phyloP scores from a whole-genome alignment of 2,797 vertebrate genomes.

The Pseudochromis fuscus region DNA sequence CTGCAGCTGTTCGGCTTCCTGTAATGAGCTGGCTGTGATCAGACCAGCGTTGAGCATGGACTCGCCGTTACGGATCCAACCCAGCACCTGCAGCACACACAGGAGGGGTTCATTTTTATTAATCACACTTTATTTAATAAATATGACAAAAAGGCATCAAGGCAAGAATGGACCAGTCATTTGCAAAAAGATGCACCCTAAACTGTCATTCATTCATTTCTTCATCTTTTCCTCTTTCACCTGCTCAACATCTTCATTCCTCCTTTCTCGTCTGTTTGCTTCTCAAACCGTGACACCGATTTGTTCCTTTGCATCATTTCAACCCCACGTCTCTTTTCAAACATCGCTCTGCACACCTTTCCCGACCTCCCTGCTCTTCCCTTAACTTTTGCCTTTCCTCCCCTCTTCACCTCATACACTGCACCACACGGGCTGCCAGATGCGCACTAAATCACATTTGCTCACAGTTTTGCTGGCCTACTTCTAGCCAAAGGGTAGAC shows the following conservation, averaged over 20 bases:
- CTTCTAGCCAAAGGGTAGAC: constrained; percentile 46
- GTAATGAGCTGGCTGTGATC: constrained; percentile 97
- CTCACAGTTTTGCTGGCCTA: constrained; percentile 36
- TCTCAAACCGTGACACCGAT: background rate
- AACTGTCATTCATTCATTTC: background rate
- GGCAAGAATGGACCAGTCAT: background rate
- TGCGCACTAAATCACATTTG: constrained; percentile 30
- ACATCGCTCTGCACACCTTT: constrained; percentile 10
- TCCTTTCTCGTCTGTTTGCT: constrained; percentile 2
- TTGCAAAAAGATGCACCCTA: background rate
- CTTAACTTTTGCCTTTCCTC: background rate
- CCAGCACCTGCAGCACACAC: constrained; percentile 89
- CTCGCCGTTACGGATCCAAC: constrained; percentile 99
- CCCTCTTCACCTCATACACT: background rate
- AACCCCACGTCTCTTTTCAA: background rate
- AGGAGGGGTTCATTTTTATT: background rate
- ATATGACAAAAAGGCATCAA: background rate
- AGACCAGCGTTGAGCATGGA: constrained; percentile 98
- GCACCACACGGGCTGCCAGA: background rate
- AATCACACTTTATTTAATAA: background rate
- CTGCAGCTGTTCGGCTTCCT: constrained; percentile 98
- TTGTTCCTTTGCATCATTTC: background rate
- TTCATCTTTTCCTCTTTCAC: background rate
- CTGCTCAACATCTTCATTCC: background rate
- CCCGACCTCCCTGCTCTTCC: background rate